Conservation (phyloP, 2,888 invertebrate genomes). For the Trilocha varians region DNA sequence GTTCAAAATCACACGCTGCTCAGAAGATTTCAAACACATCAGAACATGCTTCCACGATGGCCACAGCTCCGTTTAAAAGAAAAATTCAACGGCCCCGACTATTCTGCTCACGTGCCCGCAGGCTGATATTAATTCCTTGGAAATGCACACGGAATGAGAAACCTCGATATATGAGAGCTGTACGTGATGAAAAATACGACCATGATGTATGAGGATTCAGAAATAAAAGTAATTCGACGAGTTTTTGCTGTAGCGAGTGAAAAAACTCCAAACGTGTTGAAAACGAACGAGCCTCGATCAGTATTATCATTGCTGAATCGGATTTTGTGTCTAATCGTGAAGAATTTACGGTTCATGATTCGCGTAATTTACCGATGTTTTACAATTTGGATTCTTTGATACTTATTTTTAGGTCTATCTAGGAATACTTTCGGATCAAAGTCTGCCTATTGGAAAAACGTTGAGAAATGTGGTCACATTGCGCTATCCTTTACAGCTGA, state of each 20-base stretch:
- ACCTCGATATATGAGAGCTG: slow-evolving; percentile 9
- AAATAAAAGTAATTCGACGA: not conserved
- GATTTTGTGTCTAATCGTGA: not conserved
- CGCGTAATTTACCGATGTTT: not conserved
- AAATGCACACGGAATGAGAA: slow-evolving; percentile 30
- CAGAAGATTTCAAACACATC: too few species aligned
- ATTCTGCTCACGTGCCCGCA: slow-evolving; percentile 26
- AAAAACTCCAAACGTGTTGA: not conserved
- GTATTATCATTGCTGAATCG: not conserved
- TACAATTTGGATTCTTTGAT: not conserved
- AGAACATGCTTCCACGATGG: too few species aligned
- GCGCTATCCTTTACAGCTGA: too few species aligned
- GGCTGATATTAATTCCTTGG: slow-evolving; percentile 31
- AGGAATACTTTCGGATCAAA: too few species aligned
- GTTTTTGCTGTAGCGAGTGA: not conserved
- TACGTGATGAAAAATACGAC: slow-evolving; percentile 6
- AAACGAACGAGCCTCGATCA: not conserved
- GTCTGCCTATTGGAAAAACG: too few species aligned
- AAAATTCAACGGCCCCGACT: slow-evolving; percentile 4
- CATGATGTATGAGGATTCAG: not conserved
- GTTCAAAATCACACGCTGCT: too few species aligned
- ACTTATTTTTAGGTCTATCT: too few species aligned
- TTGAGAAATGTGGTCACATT: too few species aligned
- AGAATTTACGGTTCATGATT: not conserved
- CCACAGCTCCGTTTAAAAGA: slow-evolving; percentile 1